Conservation (phyloP, 2,888 invertebrate genomes). For the Aradus depressus region DNA sequence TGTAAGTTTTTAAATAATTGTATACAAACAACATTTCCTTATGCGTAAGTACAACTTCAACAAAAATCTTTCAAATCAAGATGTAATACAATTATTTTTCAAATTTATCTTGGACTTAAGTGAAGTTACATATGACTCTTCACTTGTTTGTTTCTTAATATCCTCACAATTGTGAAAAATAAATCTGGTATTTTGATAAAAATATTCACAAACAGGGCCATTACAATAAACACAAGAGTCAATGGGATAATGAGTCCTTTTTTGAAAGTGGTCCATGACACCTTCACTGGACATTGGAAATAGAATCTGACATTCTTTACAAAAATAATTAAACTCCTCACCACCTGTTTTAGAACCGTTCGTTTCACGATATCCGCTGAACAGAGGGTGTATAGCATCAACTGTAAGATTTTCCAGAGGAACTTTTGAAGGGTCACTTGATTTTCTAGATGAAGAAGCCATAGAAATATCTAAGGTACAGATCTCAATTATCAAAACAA, state of each 20-base stretch:
- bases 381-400: constrained; percentile 24
- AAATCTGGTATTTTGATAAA: constrained; percentile 12
- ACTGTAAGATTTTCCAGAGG: constrained; percentile 13
- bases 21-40: not conserved
- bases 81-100: constrained; percentile 9
- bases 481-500: too few species aligned
- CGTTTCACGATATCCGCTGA: constrained; percentile 19
- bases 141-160: not conserved
- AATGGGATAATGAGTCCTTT: constrained; percentile 20
- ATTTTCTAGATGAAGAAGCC: too few species aligned
- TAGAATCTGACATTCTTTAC: constrained; percentile 21
- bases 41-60: not conserved
- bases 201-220: constrained; percentile 27
- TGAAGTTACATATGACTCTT: not conserved
- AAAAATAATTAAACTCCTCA: constrained; percentile 21
- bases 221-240: constrained; percentile 26
- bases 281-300: constrained; percentile 14
- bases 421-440: too few species aligned
- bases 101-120: not conserved
- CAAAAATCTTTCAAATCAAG: not conserved
- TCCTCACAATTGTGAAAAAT: constrained; percentile 23
- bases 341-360: constrained; percentile 8
- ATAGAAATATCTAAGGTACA: too few species aligned
- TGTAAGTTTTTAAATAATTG: too few species aligned
- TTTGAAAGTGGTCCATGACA: constrained; percentile 22